A percentile compares a stretch with the other conserved stretches of the same genome.
phyloP scores from a whole-genome alignment of 1,140 invertebrate species.

The Saccostrea glomerata region DNA sequence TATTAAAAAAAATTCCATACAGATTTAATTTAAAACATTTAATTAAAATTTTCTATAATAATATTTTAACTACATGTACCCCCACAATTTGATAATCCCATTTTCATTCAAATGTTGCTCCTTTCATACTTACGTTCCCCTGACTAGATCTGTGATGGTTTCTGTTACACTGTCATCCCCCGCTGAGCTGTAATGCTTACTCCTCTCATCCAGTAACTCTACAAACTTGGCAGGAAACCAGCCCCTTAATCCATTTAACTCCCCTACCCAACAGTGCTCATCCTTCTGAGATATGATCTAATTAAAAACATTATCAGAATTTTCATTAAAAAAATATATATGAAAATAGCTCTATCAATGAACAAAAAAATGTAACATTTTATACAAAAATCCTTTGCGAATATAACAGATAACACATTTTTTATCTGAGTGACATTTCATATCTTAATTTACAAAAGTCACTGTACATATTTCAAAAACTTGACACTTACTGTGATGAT shows the following conservation, averaged over 20 bases:
- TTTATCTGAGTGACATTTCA: neutral
- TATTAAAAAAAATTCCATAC: neutral
- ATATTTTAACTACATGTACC: neutral
- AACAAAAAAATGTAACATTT: too few relatives aligned
- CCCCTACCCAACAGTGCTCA: slow-evolving; percentile 99
- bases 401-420: neutral
- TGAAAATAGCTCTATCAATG: too few relatives aligned
- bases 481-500: slow-evolving; percentile 88
- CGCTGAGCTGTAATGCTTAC: slow-evolving; percentile 93
- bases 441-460: neutral
- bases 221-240: slow-evolving; percentile 99
- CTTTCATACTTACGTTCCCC: slow-evolving; percentile 85
- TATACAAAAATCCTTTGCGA: too few relatives aligned
- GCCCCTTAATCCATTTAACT: slow-evolving; percentile 96
- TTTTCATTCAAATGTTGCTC: neutral
- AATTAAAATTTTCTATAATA: neutral
- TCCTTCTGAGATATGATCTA: slow-evolving; percentile 97
- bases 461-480: neutral
- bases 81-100: neutral
- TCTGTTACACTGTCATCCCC: slow-evolving; percentile 98
- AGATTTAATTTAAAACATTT: neutral
- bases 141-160: slow-evolving; percentile 96
- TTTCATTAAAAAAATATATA: too few relatives aligned
- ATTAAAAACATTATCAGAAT: slow-evolving; percentile 40
- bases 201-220: slow-evolving; percentile 96